A percentile compares a stretch with the other conserved stretches of the same genome.
These are phyloP conservation scores for Drosophila ironensis DNA, from an alignment of 1,140 invertebrate species.

Conservation along the genomic window DNA sequence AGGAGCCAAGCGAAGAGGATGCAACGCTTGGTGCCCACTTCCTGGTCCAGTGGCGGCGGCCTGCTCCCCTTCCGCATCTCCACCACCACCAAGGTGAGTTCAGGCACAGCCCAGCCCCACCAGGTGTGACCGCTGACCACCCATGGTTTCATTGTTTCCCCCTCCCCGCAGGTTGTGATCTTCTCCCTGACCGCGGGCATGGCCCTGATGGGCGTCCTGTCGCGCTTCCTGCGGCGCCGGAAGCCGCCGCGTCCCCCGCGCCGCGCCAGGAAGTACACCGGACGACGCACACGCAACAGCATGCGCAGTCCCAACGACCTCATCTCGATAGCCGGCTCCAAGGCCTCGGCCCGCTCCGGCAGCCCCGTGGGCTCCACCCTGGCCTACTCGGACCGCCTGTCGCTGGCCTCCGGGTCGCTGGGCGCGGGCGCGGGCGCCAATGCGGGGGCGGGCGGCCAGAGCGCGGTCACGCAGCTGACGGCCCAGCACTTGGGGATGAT, in stretches of 20 bases:
- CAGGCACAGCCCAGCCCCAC: not conserved
- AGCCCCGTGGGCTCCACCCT: conserved; percentile 82
- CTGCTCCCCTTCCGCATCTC: conserved; percentile 59
- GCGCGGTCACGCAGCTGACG: conserved; percentile 83
- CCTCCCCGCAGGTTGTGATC: conserved; percentile 79
- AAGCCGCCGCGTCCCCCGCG: conserved; percentile 83
- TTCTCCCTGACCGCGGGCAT: conserved; percentile 83
- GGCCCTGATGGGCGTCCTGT: conserved; percentile 85
- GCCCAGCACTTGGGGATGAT: conserved; percentile 88
- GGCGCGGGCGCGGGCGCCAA: conserved; percentile 74
- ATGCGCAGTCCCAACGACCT: conserved; percentile 86
- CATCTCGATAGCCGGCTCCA: conserved; percentile 84
- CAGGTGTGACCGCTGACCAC: not conserved
- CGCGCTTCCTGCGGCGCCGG: conserved; percentile 84
- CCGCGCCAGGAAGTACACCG: conserved; percentile 83
- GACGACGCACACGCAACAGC: conserved; percentile 83
- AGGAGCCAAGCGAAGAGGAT: too few relatives aligned
- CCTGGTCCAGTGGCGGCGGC: conserved; percentile 34
- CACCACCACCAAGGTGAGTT: conserved; percentile 68
- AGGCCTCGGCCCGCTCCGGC: conserved; percentile 83
- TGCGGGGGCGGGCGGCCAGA: conserved; percentile 9
- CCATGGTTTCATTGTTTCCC: too few relatives aligned
- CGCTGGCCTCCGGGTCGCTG: conserved; percentile 85
- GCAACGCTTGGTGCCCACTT: conserved; percentile 53
- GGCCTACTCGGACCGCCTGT: conserved; percentile 85